Conservation (phyloP, 30 jellyfish, hydroid and myxozoan genomes). For the Aurelia aurita region DNA sequence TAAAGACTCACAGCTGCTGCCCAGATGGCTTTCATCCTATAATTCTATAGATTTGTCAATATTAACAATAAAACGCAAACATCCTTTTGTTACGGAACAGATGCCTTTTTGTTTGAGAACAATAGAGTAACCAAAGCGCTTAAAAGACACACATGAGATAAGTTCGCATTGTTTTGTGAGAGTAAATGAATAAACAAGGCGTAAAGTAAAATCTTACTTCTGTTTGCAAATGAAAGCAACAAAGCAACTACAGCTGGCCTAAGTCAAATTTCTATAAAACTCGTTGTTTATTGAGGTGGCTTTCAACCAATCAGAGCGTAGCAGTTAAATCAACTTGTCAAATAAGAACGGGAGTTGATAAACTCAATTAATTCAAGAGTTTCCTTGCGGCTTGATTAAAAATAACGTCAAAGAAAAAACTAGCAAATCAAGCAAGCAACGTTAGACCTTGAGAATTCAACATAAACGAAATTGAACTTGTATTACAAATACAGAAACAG, state of each 20-base stretch:
- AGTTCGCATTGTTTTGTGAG: conserved; percentile 45
- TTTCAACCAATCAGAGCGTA: conserved; percentile 18
- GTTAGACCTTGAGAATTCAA: no score
- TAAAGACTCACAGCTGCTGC: conserved; percentile 63
- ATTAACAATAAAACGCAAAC: conserved; percentile 60
- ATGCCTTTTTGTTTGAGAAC: conserved; percentile 30
- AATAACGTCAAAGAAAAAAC: no score
- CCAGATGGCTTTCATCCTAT: conserved; percentile 69
- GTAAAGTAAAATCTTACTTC: conserved; percentile 35
- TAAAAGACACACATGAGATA: conserved; percentile 79
- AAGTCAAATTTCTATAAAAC: conserved; percentile 38
- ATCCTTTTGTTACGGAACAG: conserved; percentile 22
- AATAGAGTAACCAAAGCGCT: conserved; percentile 49
- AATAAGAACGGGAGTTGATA: conserved; percentile 13
- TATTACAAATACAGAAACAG: no score
- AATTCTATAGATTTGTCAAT: conserved; percentile 62
- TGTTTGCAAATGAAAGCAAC: conserved; percentile 39
- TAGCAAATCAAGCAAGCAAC: no score
- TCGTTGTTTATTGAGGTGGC: conserved; percentile 30
- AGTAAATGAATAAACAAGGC: conserved; percentile 40
- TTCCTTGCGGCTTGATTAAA: no score
- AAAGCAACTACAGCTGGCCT: conserved; percentile 63
- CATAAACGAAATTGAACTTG: no score
- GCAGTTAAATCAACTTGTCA: not conserved
- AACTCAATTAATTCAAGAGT: conserved; percentile 2